Evolutionary conservation across 2,888 invertebrate species (phyloP).

Genomic region (Rotaria macrura): DNA sequence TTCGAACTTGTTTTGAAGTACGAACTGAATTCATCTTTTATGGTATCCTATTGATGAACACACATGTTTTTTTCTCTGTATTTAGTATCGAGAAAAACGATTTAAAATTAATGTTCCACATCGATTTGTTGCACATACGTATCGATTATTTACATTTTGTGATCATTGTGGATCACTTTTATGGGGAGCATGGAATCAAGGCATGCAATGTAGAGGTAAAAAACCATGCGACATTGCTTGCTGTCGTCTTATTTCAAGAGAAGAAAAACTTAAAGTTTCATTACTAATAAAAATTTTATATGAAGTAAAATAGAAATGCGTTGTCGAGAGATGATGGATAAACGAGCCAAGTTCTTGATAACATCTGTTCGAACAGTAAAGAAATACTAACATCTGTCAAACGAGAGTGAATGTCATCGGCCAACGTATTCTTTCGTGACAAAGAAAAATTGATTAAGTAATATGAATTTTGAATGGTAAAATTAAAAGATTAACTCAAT

Average conservation of each 20-base stretch:
- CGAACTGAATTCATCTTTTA: too few species aligned
- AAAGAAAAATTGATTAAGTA: too few species aligned
- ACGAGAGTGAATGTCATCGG: neutral
- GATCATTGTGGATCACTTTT: conserved; percentile 96
- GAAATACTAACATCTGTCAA: neutral
- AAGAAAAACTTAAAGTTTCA: neutral
- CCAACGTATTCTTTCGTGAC: too few species aligned
- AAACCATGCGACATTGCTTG: neutral
- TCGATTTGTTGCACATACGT: conserved; percentile 78
- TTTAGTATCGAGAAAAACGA: conserved; percentile 54
- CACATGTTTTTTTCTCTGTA: neutral
- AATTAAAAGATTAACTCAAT: too few species aligned
- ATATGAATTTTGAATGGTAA: too few species aligned
- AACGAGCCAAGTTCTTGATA: neutral
- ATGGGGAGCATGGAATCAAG: conserved; percentile 88
- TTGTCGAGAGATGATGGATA: neutral
- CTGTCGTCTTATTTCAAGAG: too few species aligned
- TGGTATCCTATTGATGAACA: too few species aligned
- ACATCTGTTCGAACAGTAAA: neutral
- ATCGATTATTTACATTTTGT: conserved; percentile 95
- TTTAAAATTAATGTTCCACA: conserved; percentile 98
- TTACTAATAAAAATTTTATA: too few species aligned
- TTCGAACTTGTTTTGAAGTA: conserved; percentile 49
- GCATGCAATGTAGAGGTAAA: conserved; percentile 80
- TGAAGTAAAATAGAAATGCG: too few species aligned